Percentiles rank a stretch among this genome's conserved stretches.
These are phyloP conservation scores for Bellardia bayeri DNA, from an alignment of 2,888 invertebrate species.

Conservation along the genomic window DNA sequence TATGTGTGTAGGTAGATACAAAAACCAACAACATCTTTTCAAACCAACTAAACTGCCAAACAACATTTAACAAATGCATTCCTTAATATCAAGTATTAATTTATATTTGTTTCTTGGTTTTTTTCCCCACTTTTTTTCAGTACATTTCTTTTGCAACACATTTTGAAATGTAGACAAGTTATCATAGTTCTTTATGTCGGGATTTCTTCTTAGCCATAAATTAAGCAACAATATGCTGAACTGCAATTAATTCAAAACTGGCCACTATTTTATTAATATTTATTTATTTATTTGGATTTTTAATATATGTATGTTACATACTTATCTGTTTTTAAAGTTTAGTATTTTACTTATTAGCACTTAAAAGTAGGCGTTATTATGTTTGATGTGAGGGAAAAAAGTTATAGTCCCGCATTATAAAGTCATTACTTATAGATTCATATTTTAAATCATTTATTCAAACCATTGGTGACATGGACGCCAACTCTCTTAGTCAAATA, in stretches of 20 bases:
- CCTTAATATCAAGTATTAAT: conserved; percentile 60
- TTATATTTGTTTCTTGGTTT: conserved; percentile 45
- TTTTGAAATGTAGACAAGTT: conserved; percentile 64
- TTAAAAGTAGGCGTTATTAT: too few species aligned
- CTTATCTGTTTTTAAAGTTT: too few species aligned
- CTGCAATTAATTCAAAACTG: conserved; percentile 36
- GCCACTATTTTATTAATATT: conserved; percentile 27
- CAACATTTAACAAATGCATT: conserved; percentile 69
- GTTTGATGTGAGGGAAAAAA: too few species aligned
- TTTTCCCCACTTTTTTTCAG: conserved; percentile 13
- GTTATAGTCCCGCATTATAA: too few species aligned
- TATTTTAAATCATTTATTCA: too few species aligned
- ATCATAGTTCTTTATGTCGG: conserved; percentile 40
- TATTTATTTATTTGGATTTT: not conserved
- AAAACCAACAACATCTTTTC: conserved; percentile 50
- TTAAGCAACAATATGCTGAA: conserved; percentile 15
- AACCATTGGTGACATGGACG: too few species aligned
- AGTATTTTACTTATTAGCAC: too few species aligned
- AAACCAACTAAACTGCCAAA: conserved; percentile 34
- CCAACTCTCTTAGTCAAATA: too few species aligned
- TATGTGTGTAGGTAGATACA: conserved; percentile 47
- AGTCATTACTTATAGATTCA: too few species aligned
- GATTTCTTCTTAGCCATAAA: conserved; percentile 27
- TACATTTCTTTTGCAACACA: conserved; percentile 58
- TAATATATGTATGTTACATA: conserved; percentile 30